These are phyloP conservation scores for Fratercula arctica DNA, from an alignment of 2,797 vertebrate species.

Conservation along the genomic window DNA sequence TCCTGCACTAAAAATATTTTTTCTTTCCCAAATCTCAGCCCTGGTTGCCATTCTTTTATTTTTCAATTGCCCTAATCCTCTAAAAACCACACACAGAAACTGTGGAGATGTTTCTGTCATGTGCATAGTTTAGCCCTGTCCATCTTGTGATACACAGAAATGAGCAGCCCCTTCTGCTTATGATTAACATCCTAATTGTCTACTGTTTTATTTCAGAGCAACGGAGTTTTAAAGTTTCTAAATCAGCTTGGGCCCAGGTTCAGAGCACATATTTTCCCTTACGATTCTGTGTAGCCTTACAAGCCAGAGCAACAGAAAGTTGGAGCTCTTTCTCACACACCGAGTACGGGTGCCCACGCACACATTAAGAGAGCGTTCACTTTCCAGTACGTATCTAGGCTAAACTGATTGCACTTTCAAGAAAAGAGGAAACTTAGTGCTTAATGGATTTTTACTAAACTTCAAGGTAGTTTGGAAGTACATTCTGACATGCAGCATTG, in stretches of 20 bases:
- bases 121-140: background rate
- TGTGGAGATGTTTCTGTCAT: background rate
- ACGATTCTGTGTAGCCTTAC: background rate
- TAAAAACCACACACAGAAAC: background rate
- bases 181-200: background rate
- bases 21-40: fast-evolving
- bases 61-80: background rate
- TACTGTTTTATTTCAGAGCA: slow-evolving; percentile 1
- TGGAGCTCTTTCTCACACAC: background rate
- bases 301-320: background rate
- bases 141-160: background rate
- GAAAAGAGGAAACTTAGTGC: background rate
- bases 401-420: slow-evolving; percentile 15
- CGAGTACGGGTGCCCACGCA: background rate
- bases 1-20: background rate
- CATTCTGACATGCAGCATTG: slow-evolving; percentile 37
- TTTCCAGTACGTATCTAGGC: background rate
- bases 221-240: background rate
- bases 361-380: background rate
- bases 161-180: background rate
- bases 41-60: background rate
- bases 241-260: background rate
- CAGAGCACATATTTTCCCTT: background rate
- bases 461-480: slow-evolving; percentile 7
- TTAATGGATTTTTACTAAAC: slow-evolving; percentile 38